These are phyloP conservation scores for Danio aesculapii DNA, from an alignment of 2,797 vertebrate genomes.

Conservation along the genomic window DNA sequence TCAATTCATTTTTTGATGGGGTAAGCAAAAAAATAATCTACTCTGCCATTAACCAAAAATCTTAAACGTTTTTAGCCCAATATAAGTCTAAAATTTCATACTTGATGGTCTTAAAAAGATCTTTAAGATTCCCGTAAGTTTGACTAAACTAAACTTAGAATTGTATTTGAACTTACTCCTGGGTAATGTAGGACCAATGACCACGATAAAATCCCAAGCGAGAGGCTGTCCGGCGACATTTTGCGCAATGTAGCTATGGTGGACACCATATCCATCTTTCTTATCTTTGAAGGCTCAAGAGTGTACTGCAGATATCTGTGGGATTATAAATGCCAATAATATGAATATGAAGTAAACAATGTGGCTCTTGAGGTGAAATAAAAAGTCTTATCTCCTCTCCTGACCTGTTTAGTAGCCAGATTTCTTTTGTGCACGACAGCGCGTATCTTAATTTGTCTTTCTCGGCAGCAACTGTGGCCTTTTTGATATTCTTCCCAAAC, in stretches of 20 bases:
- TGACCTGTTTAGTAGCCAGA: conserved; percentile 92
- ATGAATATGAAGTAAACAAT: neutral
- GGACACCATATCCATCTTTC: conserved; percentile 80
- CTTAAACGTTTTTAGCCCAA: no score
- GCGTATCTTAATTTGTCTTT: conserved; percentile 81
- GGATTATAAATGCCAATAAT: neutral
- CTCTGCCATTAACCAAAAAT: no score
- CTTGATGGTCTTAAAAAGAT: no score
- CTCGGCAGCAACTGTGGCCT: conserved; percentile 74
- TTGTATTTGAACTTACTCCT: conserved; percentile 80
- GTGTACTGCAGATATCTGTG: conserved; percentile 89
- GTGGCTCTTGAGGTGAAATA: neutral
- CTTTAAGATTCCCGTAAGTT: no score
- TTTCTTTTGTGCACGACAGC: conserved; percentile 84
- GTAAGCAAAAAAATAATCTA: no score
- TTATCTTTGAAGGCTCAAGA: conserved; percentile 82
- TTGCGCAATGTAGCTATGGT: conserved; percentile 79
- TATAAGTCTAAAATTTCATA: no score
- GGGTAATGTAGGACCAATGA: conserved; percentile 81
- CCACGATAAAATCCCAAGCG: conserved; percentile 90
- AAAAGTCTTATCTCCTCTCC: neutral
- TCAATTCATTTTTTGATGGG: no score
- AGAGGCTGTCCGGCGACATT: conserved; percentile 86
- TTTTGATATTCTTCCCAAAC: conserved; percentile 77
- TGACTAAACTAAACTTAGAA: no score